Conservation (phyloP, 1,140 invertebrate species). For the Parapsyche elsis region DNA sequence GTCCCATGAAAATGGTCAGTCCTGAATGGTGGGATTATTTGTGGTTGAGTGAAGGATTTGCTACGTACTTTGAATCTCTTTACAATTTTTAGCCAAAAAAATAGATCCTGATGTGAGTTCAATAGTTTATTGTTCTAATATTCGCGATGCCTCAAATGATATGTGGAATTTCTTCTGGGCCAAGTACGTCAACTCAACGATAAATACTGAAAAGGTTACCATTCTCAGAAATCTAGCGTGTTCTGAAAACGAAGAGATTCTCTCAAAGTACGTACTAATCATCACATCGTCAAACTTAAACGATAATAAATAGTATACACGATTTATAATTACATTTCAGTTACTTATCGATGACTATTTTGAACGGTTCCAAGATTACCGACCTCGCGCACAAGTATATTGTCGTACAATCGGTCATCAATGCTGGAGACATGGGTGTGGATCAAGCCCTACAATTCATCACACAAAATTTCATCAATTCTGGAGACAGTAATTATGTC, state of each 20-base stretch:
- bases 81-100: not conserved
- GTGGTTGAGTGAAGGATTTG: slow-evolving; percentile 79
- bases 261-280: not conserved
- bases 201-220: not conserved
- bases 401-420: slow-evolving; percentile 60
- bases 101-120: slow-evolving; percentile 56
- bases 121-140: slow-evolving; percentile 3
- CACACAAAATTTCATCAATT: slow-evolving; percentile 60
- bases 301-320: too few species aligned
- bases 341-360: not conserved
- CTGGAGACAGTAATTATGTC: too few species aligned
- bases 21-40: slow-evolving; percentile 66
- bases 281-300: too few species aligned
- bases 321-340: too few species aligned
- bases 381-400: slow-evolving; percentile 36
- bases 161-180: slow-evolving; percentile 57
- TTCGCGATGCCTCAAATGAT: slow-evolving; percentile 57
- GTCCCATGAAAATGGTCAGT: slow-evolving; percentile 75
- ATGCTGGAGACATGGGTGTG: slow-evolving; percentile 61
- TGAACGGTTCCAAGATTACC: not conserved
- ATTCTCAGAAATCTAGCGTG: slow-evolving; percentile 20
- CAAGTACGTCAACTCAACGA: not conserved
- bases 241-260: not conserved
- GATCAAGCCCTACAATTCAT: slow-evolving; percentile 62
- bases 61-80: slow-evolving; percentile 68